phyloP scores from a whole-genome alignment of 2,113 vertebrate genomes.

The Erinaceus europaeus region DNA sequence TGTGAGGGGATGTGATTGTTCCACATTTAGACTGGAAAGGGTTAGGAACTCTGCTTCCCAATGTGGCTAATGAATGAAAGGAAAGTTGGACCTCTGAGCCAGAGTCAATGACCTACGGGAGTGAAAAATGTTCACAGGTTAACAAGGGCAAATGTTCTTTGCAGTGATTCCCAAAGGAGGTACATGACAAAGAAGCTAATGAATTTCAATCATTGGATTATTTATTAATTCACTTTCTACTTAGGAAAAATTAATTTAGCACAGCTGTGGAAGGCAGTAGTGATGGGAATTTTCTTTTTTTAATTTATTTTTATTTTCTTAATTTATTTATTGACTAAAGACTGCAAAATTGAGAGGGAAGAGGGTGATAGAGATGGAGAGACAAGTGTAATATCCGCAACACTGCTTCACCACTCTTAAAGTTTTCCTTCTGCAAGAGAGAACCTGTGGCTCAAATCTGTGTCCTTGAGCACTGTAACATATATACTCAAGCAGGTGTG shows the following conservation, averaged over 20 bases:
- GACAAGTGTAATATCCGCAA: no score
- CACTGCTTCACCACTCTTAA: no score
- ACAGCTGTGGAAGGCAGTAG: constrained; percentile 59
- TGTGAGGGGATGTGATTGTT: constrained; percentile 93
- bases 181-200: constrained; percentile 87
- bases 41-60: constrained; percentile 95
- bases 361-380: no score
- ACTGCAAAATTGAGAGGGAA: no score
- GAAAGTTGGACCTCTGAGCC: constrained; percentile 91
- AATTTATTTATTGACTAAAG: no score
- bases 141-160: constrained; percentile 87
- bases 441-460: no score
- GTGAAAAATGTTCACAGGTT: constrained; percentile 97
- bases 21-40: constrained; percentile 92
- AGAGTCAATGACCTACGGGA: constrained; percentile 89
- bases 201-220: constrained; percentile 78
- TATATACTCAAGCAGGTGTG: no score
- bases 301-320: no score
- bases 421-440: no score
- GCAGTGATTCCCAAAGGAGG: constrained; percentile 84
- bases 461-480: no score
- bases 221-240: constrained; percentile 82
- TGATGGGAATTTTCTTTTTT: no score
- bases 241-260: constrained; percentile 64
- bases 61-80: constrained; percentile 93